Base-by-base conservation (phyloP, 1,140 invertebrate genomes). In the Drosophila malerkotliana region DNA sequence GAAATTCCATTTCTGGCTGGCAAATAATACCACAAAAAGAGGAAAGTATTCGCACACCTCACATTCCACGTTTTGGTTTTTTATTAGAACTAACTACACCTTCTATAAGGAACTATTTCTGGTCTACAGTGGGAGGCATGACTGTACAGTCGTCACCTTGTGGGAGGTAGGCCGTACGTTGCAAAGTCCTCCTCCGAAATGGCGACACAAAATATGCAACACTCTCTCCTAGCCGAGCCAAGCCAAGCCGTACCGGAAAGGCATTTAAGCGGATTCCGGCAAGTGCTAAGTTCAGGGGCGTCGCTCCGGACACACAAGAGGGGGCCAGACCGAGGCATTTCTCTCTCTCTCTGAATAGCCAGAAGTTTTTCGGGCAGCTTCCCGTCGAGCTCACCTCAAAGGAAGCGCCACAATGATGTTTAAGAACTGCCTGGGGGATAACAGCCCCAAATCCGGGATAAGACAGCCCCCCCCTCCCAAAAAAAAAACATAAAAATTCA, bases 181-280 rank as follows among this genome's bases (percentile, higher is more conserved):
- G 53, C 60, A 66, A 58, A 45, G 62, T 34, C 12, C 28, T 26
- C 51, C 59, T 74, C 59, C 55, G 49, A 67, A 75, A 71, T 57
- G 26, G 57, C 54, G 60, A 72, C 44, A 30, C 54, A 26, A 72
- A 72, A 30, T 61, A 74, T 26, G 51, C 60, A 79, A 61, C 62
- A 72, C 69, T 75, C 34, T 59, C 15, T n/a, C 21, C 21, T 0
- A 21, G 21, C 21, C 21, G 3, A 21, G 21, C 47, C 26, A 44
- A 66, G 60, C 41, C 26, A 47, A 66, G 60, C 30, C 24, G 45
- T 44, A 58, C 21, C 82, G 81, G 81, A 87, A 78, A 78, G 78
- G 78, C 74, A 87, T 87, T 87, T 84, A 87, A 84, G 82, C 82
- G 77, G 81, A 84, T 85, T 85, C 66, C 51, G 55, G 49, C 60